Percentiles rank a stretch among this genome's conserved stretches.
Evolutionary conservation across 2,113 vertebrate genomes (phyloP).

Genomic region (Muscicapa adusta): DNA sequence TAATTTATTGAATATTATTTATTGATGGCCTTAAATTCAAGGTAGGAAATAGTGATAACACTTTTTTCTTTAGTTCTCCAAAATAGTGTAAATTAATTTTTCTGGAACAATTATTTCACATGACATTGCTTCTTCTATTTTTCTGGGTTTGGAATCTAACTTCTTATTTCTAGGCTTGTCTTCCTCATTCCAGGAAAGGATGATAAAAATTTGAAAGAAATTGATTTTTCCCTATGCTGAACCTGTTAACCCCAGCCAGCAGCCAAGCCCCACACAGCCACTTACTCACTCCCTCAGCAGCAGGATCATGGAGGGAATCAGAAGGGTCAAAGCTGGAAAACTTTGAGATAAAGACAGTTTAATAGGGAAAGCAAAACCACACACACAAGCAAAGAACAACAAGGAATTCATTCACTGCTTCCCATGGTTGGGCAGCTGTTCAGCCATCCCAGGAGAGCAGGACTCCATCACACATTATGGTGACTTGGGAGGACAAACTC

Average conservation of each 20-base stretch:
- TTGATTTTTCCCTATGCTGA: background rate
- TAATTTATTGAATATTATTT: background rate
- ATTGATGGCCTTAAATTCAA: background rate
- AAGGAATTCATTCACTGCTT: background rate
- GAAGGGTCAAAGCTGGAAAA: background rate
- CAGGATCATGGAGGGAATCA: background rate
- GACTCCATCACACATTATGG: accelerated
- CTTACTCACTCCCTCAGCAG: background rate
- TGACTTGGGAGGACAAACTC: background rate
- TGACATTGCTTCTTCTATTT: background rate
- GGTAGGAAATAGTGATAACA: background rate
- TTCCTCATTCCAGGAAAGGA: background rate
- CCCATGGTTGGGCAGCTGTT: background rate
- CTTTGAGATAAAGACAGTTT: background rate
- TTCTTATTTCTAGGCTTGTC: background rate
- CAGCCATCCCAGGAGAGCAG: background rate
- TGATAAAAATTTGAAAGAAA: background rate
- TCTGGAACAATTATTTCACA: background rate
- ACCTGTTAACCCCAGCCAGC: background rate
- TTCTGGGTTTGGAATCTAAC: background rate
- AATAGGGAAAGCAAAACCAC: background rate
- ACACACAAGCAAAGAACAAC: accelerated
- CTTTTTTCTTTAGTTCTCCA: background rate
- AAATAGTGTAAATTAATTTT: background rate
- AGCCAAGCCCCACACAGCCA: background rate